Conservation (phyloP, 2,888 invertebrate genomes). For the Ormyrus labotus region DNA sequence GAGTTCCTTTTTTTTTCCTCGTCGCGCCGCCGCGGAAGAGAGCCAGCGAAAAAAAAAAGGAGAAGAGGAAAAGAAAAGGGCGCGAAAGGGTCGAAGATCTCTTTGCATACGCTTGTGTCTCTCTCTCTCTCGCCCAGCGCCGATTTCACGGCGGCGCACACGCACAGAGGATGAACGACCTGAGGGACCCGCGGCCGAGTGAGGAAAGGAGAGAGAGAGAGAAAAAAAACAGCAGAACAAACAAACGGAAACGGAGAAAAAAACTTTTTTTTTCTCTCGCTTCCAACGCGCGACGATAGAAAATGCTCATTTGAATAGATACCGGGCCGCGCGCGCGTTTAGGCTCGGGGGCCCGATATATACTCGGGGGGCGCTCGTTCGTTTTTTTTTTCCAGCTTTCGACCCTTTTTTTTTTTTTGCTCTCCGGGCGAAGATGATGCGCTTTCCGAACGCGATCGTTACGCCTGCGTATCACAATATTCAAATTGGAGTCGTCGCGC, state of each 20-base stretch:
- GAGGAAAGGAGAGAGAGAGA: constrained; percentile 41
- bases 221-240: constrained; percentile 60
- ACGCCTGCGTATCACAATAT: constrained; percentile 12
- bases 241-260: constrained; percentile 72
- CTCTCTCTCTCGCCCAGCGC: neutral
- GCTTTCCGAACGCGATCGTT: neutral
- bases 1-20: neutral
- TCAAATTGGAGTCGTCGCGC: neutral
- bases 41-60: constrained; percentile 54
- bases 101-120: constrained; percentile 66
- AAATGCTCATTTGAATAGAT: constrained; percentile 71
- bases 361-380: neutral
- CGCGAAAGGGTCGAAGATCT: constrained; percentile 69
- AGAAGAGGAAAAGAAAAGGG: constrained; percentile 61
- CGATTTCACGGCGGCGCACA: constrained; percentile 38
- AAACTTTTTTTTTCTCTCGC: constrained; percentile 56
- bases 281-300: constrained; percentile 42
- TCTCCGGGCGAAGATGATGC: neutral
- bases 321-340: constrained; percentile 52
- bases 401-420: constrained; percentile 3
- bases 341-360: constrained; percentile 9
- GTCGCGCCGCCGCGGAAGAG: constrained; percentile 47
- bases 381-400: constrained; percentile 23
- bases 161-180: constrained; percentile 18
- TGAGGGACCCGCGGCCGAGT: constrained; percentile 52